A percentile compares a stretch with the other conserved stretches of the same genome.
phyloP scores from a whole-genome alignment of 1,140 invertebrate genomes.

The Drosophila sulfurigaster region DNA sequence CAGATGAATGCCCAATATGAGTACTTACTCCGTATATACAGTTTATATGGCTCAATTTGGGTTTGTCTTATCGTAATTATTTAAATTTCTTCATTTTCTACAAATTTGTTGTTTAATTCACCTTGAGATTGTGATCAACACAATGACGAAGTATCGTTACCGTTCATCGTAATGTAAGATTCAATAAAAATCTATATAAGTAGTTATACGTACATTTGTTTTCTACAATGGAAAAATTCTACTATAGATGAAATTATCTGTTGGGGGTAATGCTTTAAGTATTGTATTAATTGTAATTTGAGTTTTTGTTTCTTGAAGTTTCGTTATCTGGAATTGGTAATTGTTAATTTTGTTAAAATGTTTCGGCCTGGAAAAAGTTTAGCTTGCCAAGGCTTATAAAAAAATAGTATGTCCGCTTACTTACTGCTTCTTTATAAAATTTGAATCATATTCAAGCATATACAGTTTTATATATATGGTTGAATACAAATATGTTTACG shows the following conservation, averaged over 20 bases:
- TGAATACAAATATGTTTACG: slow-evolving; percentile 52
- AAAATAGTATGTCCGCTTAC: slow-evolving; percentile 77
- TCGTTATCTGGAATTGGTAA: slow-evolving; percentile 40
- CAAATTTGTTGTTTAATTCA: slow-evolving; percentile 8
- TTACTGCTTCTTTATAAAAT: slow-evolving; percentile 80
- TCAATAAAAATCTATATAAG: slow-evolving; percentile 55
- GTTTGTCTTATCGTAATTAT: slow-evolving; percentile 12
- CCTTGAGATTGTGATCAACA: slow-evolving; percentile 12
- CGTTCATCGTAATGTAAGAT: slow-evolving; percentile 23
- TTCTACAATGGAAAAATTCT: slow-evolving; percentile 81
- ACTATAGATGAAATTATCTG: slow-evolving; percentile 64
- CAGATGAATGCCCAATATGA: slow-evolving; percentile 32
- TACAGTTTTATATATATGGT: slow-evolving; percentile 3
- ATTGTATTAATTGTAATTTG: slow-evolving; percentile 33
- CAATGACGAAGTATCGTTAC: slow-evolving; percentile 13
- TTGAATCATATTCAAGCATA: slow-evolving; percentile 67
- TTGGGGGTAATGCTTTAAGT: slow-evolving; percentile 32
- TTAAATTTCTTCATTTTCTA: slow-evolving; percentile 21
- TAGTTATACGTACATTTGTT: slow-evolving; percentile 55
- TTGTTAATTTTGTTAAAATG: slow-evolving; percentile 78
- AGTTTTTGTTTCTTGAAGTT: slow-evolving; percentile 3
- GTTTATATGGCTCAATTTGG: slow-evolving; percentile 22
- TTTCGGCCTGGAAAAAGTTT: slow-evolving; percentile 70
- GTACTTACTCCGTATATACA: slow-evolving; percentile 49
- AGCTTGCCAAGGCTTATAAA: slow-evolving; percentile 78